These are phyloP conservation scores for Sycobia sp. DNA, from an alignment of 1,140 invertebrate genomes.

Conservation along the genomic window DNA sequence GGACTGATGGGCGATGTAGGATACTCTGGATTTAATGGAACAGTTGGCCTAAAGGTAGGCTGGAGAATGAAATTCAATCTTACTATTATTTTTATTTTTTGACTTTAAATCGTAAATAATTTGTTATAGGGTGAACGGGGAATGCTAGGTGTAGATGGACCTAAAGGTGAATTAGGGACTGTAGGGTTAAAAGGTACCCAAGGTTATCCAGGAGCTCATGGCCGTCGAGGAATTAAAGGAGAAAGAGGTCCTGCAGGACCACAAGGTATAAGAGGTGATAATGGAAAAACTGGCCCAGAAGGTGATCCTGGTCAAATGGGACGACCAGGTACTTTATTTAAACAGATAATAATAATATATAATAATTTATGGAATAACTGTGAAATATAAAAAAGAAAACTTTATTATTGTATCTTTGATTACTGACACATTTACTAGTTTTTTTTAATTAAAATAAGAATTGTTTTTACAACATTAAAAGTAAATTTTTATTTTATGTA, in stretches of 20 bases:
- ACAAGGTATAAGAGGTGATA: slow-evolving; percentile 50
- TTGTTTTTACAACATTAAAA: no score
- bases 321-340: slow-evolving; percentile 48
- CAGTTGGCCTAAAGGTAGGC: slow-evolving; percentile 56
- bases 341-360: background rate
- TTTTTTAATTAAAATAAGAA: no score
- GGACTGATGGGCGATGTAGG: slow-evolving; percentile 60
- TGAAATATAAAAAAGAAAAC: no score
- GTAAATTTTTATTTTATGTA: no score
- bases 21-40: slow-evolving; percentile 56
- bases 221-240: slow-evolving; percentile 58
- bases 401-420: no score
- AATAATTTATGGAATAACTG: background rate
- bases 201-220: slow-evolving; percentile 55
- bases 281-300: slow-evolving; percentile 60
- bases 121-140: slow-evolving; percentile 57
- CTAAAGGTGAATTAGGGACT: slow-evolving; percentile 56
- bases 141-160: slow-evolving; percentile 54
- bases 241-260: slow-evolving; percentile 54
- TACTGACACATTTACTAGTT: no score
- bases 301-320: slow-evolving; percentile 66
- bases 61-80: no score
- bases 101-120: background rate
- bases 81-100: background rate
- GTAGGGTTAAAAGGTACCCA: slow-evolving; percentile 52